Percentiles rank a stretch among this genome's conserved stretches.
These are phyloP conservation scores for Drepanosiphum platanoidis DNA, from an alignment of 2,888 invertebrate genomes.

Conservation along the genomic window DNA sequence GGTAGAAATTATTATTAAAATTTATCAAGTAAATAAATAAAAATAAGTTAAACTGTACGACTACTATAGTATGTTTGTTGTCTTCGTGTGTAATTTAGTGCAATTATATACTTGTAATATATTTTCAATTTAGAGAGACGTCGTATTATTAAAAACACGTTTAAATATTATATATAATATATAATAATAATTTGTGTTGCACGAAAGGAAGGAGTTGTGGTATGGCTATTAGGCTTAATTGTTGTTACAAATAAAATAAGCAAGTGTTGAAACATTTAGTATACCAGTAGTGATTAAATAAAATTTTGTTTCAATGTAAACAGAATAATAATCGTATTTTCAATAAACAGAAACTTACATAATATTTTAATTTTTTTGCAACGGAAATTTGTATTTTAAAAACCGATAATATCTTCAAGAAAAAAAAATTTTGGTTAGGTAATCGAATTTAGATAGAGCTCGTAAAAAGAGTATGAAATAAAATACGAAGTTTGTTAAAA, in stretches of 20 bases:
- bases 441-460: no score
- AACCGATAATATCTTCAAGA: no score
- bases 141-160: neutral
- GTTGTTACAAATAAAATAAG: no score
- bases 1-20: neutral
- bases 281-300: neutral
- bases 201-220: no score
- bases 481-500: no score
- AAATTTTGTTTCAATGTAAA: neutral
- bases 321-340: neutral
- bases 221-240: no score
- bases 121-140: no score
- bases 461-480: no score
- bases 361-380: neutral
- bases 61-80: neutral
- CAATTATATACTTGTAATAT: neutral
- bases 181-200: neutral
- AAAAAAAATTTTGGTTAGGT: no score
- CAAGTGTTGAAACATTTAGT: neutral
- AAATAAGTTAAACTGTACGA: neutral
- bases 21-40: neutral
- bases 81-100: neutral
- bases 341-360: neutral
- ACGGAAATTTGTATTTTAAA: neutral
- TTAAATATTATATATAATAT: neutral